A percentile compares a stretch with the other conserved stretches of the same genome.
Evolutionary conservation across 1,140 invertebrate genomes (phyloP).

Genomic region (Coptotermes formosanus): DNA sequence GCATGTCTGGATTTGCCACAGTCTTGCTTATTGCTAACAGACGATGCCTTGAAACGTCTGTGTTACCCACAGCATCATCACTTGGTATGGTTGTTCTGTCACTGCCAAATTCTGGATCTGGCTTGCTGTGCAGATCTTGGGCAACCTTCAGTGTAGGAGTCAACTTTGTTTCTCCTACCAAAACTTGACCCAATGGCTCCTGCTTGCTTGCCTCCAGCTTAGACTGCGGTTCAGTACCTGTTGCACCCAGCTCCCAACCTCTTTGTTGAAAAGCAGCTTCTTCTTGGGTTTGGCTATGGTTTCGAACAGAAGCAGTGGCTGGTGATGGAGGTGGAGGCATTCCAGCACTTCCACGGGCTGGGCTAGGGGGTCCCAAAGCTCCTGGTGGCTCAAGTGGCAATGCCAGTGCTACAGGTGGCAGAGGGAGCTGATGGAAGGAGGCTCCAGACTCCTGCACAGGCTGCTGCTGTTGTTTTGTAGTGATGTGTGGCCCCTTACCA

Average conservation of each 20-base stretch:
- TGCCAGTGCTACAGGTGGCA: constrained; percentile 61
- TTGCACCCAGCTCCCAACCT: constrained; percentile 44
- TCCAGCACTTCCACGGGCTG: constrained; percentile 61
- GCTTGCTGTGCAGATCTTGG: neutral
- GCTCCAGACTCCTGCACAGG: constrained; percentile 47
- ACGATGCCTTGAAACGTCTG: constrained; percentile 9
- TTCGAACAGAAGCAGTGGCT: constrained; percentile 38
- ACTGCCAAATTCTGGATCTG: neutral
- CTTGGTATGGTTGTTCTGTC: neutral
- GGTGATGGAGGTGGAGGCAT: constrained; percentile 55
- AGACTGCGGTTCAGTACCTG: constrained; percentile 43
- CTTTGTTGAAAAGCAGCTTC: constrained; percentile 38
- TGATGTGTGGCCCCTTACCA: constrained; percentile 63
- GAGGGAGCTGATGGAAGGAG: constrained; percentile 44
- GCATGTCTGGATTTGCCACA: neutral
- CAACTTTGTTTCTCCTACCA: neutral
- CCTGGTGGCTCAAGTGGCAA: constrained; percentile 59
- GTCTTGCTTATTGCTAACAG: constrained; percentile 15
- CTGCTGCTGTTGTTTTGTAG: constrained; percentile 57
- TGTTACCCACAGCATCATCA: neutral
- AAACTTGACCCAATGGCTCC: constrained; percentile 33
- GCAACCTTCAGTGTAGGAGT: neutral
- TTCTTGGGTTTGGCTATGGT: constrained; percentile 43
- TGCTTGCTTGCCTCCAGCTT: constrained; percentile 36
- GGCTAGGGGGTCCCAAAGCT: constrained; percentile 64